Percentiles rank a stretch among this genome's conserved stretches.
These are phyloP conservation scores for Cremastinae sp. DNA, from an alignment of 2,888 invertebrate genomes.

Conservation along the genomic window DNA sequence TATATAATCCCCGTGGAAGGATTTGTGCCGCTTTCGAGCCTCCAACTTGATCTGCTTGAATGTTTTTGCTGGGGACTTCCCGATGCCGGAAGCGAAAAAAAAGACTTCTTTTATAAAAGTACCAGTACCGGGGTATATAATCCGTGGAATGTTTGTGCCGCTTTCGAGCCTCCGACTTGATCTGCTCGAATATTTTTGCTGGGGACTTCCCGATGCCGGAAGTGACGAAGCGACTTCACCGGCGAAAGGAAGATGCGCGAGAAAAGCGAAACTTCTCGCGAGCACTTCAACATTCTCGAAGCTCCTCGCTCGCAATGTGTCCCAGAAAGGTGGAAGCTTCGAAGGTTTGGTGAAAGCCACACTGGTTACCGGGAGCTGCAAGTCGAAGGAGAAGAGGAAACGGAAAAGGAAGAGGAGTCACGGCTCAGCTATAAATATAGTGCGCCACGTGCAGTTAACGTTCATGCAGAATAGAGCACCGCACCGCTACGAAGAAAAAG, in stretches of 20 bases:
- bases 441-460: constrained; percentile 77
- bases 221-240: constrained; percentile 56
- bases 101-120: constrained; percentile 33
- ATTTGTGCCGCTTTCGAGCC: constrained; percentile 47
- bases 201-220: constrained; percentile 48
- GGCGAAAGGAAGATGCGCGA: constrained; percentile 16
- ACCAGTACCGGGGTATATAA: constrained; percentile 44
- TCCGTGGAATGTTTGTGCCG: constrained; percentile 36
- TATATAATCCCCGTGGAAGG: constrained; percentile 49
- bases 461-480: constrained; percentile 74
- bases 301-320: constrained; percentile 19
- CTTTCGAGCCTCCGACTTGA: constrained; percentile 53
- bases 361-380: constrained; percentile 50
- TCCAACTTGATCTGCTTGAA: constrained; percentile 52
- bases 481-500: constrained; percentile 58
- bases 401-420: constrained; percentile 75
- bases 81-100: constrained; percentile 56
- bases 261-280: constrained; percentile 46
- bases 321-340: constrained; percentile 45
- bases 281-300: constrained; percentile 5
- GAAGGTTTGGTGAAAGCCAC: constrained; percentile 20
- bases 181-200: constrained; percentile 55
- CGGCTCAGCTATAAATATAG: constrained; percentile 77
- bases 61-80: constrained; percentile 52
- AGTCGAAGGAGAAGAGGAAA: constrained; percentile 64